These are phyloP conservation scores for Plagodis dolabraria DNA, from an alignment of 2,888 invertebrate species.

Conservation along the genomic window DNA sequence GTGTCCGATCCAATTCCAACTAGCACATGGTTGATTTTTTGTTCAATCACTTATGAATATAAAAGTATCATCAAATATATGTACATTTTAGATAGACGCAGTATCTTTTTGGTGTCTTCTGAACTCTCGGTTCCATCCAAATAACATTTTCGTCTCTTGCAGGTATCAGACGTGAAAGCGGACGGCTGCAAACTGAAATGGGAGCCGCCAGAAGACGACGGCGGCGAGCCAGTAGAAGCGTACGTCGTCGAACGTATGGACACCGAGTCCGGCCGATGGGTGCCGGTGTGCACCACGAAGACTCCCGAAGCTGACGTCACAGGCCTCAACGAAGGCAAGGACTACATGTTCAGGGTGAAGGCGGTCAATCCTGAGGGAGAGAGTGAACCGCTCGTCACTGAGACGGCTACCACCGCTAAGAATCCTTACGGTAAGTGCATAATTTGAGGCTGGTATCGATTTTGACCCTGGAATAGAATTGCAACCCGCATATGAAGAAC, in stretches of 20 bases:
- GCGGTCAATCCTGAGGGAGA: conserved; percentile 98
- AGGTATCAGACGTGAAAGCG: conserved; percentile 93
- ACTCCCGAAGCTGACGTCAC: conserved; percentile 92
- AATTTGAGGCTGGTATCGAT: no score
- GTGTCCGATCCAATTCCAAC: no score
- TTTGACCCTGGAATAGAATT: no score
- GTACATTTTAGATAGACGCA: neutral
- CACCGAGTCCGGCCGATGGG: conserved; percentile 96
- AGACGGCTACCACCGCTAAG: conserved; percentile 96
- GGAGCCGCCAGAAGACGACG: conserved; percentile 98
- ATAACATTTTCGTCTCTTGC: neutral
- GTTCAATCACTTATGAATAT: no score
- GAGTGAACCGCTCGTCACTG: conserved; percentile 97
- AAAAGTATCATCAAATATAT: neutral
- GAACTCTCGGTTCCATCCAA: no score
- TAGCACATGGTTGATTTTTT: no score
- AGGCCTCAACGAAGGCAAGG: conserved; percentile 98
- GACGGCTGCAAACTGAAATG: conserved; percentile 97
- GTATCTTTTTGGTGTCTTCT: no score
- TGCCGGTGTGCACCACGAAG: conserved; percentile 91
- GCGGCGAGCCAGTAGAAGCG: conserved; percentile 96
- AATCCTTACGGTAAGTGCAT: conserved; percentile 93
- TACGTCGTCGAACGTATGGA: conserved; percentile 99
- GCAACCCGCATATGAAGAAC: no score
- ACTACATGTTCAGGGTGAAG: conserved; percentile 98